Evolutionary conservation across 2,888 invertebrate genomes (phyloP), one percentile per base, ranked within the genome.

Genomic region (Bimastos eiseni): DNA sequence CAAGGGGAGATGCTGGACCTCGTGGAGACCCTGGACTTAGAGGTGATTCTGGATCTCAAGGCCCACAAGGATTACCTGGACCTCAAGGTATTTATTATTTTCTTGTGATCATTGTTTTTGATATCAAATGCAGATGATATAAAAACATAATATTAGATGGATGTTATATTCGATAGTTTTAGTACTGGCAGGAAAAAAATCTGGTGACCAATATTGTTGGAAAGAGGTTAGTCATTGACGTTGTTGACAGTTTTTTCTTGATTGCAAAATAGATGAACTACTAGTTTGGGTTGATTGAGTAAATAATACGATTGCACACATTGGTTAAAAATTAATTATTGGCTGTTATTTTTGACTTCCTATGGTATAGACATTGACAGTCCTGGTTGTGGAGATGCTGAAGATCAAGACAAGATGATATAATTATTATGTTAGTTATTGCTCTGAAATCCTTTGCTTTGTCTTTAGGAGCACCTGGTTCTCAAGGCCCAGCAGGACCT

Each of bases 1-100:
- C 90, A 44, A 88, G 91, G 15, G 91, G 91, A 34, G 91, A 90
- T 6, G 49, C 86, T n/a, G 92, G 91, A 5, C 33, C 89, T 89
- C 34, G 90, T 89, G 92, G 92, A 36, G 38, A 37, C 83, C 49
- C 41, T 21, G 92, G 92, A 34, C 33, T n/a, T 70, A 24, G 55
- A 49, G 92, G 92, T 89, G 86, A 90, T 30, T 19, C 91, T 44
- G 92, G 92, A 84, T 90, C 91, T 55, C 83, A 88, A 44, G 92
- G 92, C 33, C 90, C 90, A 8, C 33, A n/a, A 44, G 91, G 92
- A 84, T 41, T 88, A 8, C 41, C n/a, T 30, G 91, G 92, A 83
- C 49, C 88, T 36, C 44, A 90, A 36, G 92, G 92, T 86, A 34
- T 21, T 86, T n/a, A n/a, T 36, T 34, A 34, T 34, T 86, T 34